Conservation (phyloP, 2,888 invertebrate genomes). For the Agrotis puta region DNA sequence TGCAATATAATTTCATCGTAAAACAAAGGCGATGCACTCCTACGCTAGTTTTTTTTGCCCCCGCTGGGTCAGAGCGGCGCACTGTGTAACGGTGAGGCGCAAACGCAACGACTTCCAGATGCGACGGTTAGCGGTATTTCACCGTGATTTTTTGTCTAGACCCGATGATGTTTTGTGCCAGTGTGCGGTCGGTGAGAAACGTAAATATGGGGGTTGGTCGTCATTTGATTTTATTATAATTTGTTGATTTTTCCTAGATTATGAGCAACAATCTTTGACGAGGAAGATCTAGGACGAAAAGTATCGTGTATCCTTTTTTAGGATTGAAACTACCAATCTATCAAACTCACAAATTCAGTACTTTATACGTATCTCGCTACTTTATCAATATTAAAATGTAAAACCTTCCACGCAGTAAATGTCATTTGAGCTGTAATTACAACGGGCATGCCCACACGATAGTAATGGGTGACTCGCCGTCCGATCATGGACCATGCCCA, state of each 20-base stretch:
- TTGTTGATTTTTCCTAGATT: not conserved
- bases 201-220: slow-evolving; percentile 64
- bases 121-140: slow-evolving; percentile 87
- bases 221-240: slow-evolving; percentile 19
- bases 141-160: slow-evolving; percentile 81
- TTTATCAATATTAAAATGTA: too few relatives aligned
- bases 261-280: not conserved
- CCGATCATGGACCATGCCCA: too few relatives aligned
- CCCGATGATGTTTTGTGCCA: slow-evolving; percentile 68
- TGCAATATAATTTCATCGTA: slow-evolving; percentile 76
- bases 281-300: too few relatives aligned
- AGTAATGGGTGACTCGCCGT: too few relatives aligned
- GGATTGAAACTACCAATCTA: too few relatives aligned
- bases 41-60: slow-evolving; percentile 80
- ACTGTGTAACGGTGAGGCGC: slow-evolving; percentile 85
- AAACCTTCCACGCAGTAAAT: too few relatives aligned
- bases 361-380: too few relatives aligned
- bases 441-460: too few relatives aligned
- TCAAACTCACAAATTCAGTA: too few relatives aligned
- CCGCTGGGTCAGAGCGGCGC: slow-evolving; percentile 74
- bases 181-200: slow-evolving; percentile 73
- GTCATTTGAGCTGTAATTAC: too few relatives aligned
- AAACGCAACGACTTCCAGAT: slow-evolving; percentile 88
- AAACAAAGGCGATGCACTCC: slow-evolving; percentile 79
- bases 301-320: too few relatives aligned